A percentile compares a stretch with the other conserved stretches of the same genome.
Conservation (phyloP, 2,888 invertebrate species). For the Drosophila infuscata region DNA sequence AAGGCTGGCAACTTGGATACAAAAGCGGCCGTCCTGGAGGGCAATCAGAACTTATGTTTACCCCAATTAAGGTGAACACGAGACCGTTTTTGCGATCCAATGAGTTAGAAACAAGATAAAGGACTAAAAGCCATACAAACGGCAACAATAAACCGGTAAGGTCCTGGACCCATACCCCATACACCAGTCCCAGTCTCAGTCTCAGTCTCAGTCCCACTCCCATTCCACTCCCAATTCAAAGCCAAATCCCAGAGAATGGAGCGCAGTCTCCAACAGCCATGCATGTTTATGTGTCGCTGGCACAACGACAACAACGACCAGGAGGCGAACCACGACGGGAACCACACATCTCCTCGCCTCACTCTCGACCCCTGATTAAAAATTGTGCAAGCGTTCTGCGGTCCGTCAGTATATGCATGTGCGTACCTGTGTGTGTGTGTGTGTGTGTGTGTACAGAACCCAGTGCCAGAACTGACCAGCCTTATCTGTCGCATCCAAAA, state of each 20-base stretch:
- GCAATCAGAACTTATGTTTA: constrained; percentile 79
- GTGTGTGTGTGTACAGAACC: neutral
- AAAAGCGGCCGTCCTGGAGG: constrained; percentile 56
- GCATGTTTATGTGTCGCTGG: constrained; percentile 73
- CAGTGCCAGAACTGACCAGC: neutral
- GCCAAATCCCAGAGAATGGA: constrained; percentile 10
- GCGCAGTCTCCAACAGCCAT: constrained; percentile 44
- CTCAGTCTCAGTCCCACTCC: neutral
- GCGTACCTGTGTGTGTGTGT: neutral
- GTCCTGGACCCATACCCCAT: constrained; percentile 11
- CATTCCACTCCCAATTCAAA: neutral
- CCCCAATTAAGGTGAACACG: constrained; percentile 84
- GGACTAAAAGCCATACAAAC: constrained; percentile 73
- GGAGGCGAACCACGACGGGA: constrained; percentile 10
- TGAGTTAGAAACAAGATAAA: constrained; percentile 84
- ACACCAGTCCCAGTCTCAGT: neutral
- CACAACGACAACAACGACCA: constrained; percentile 63
- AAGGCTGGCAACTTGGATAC: constrained; percentile 15
- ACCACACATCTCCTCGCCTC: constrained; percentile 39
- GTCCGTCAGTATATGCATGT: constrained; percentile 9
- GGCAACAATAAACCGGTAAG: constrained; percentile 67
- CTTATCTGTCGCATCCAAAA: neutral
- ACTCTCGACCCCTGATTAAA: constrained; percentile 70
- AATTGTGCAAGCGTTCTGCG: constrained; percentile 71
- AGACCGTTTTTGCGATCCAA: constrained; percentile 83